Percentiles rank a stretch among this genome's conserved stretches.
Evolutionary conservation across 2,113 vertebrate genomes (phyloP).

Genomic region (Bolborhynchus lineola): DNA sequence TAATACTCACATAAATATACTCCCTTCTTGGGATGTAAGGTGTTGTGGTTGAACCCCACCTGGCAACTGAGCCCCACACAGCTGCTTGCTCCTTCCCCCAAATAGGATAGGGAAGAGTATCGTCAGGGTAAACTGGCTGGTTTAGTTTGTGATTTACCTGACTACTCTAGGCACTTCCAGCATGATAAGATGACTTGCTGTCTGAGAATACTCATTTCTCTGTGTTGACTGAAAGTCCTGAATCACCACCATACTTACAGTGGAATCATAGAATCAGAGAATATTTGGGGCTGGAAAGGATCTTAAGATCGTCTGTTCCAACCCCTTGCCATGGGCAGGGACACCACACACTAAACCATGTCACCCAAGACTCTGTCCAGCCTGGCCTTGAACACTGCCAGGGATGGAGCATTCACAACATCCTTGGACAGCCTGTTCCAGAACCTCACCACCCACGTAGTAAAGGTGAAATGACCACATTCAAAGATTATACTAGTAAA

Average conservation of each 20-base stretch:
- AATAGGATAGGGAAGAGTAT: not conserved
- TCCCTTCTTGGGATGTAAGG: not conserved
- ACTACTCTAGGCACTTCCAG: not conserved
- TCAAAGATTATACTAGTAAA: not conserved
- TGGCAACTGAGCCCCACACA: not conserved
- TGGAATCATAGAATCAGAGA: not conserved
- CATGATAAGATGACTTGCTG: not conserved
- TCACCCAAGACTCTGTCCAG: not conserved
- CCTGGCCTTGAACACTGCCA: not conserved
- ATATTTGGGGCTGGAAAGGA: not conserved
- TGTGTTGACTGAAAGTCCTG: not conserved
- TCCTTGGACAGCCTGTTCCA: not conserved
- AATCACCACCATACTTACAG: not conserved
- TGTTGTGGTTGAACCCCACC: not conserved
- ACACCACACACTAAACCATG: not conserved
- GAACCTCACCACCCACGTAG: not conserved
- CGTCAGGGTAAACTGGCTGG: not conserved
- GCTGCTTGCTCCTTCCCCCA: not conserved
- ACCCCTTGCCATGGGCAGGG: not conserved
- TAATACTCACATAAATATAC: not conserved
- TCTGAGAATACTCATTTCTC: not conserved
- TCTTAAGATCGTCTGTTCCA: not conserved
- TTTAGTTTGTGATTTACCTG: not conserved
- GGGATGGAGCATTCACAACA: not conserved
- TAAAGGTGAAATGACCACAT: not conserved